A percentile compares a stretch with the other conserved stretches of the same genome.
Conservation (phyloP, 1,140 invertebrate genomes). For the Drosophila lacertosa region DNA sequence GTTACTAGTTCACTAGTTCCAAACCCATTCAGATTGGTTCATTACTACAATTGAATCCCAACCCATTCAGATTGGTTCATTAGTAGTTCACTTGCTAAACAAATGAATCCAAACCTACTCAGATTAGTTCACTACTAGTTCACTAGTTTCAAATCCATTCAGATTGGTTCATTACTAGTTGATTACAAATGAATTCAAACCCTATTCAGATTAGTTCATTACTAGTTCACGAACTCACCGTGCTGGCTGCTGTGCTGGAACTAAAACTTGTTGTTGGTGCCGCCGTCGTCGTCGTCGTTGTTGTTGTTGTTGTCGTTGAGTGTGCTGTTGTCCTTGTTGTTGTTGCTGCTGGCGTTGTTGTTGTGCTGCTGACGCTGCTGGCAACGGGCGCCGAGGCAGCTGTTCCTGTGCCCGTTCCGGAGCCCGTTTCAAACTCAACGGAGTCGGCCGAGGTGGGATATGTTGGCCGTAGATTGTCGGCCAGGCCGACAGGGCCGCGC, state of each 20-base stretch:
- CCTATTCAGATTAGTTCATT: background rate
- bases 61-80: no score
- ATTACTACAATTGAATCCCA: no score
- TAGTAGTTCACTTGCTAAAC: no score
- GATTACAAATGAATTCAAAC: no score
- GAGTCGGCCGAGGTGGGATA: conserved; percentile 76
- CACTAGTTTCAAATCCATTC: no score
- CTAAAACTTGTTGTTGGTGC: conserved; percentile 54
- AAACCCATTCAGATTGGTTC: no score
- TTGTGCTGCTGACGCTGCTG: conserved; percentile 75
- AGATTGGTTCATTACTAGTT: no score
- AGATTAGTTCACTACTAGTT: background rate
- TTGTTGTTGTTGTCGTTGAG: conserved; percentile 66
- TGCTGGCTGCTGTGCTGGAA: conserved; percentile 49
- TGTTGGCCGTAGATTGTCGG: conserved; percentile 74
- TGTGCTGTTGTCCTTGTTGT: conserved; percentile 51
- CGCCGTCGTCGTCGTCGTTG: conserved; percentile 37
- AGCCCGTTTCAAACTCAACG: conserved; percentile 58
- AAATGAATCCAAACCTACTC: no score
- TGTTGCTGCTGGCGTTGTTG: conserved; percentile 65
- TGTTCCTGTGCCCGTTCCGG: conserved; percentile 49
- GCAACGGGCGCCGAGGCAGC: conserved; percentile 72
- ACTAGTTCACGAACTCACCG: conserved; percentile 58
- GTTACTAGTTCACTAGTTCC: no score
- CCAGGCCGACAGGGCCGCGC: conserved; percentile 85